Conservation (phyloP, 2,888 invertebrate genomes). For the Bibio marci region DNA sequence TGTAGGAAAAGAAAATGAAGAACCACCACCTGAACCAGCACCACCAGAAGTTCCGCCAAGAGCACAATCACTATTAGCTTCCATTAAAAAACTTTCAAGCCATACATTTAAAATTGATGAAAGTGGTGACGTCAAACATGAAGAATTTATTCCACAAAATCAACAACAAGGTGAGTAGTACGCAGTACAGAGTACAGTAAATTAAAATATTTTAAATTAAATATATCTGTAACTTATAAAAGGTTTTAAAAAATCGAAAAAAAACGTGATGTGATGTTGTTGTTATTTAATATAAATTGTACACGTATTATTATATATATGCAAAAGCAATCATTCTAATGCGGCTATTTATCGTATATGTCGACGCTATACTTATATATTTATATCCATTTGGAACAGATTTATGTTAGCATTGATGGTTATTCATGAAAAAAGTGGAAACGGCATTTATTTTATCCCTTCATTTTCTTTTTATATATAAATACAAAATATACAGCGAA, state of each 20-base stretch:
- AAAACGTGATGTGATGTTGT: too few species aligned
- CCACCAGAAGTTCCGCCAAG: conserved; percentile 77
- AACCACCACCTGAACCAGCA: conserved; percentile 71
- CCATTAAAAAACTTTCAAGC: conserved; percentile 27
- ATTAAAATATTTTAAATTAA: neutral
- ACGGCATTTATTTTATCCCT: too few species aligned
- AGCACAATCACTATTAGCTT: conserved; percentile 55
- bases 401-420: too few species aligned
- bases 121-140: conserved; percentile 28
- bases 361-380: conserved; percentile 1
- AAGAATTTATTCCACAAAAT: conserved; percentile 28
- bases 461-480: too few species aligned
- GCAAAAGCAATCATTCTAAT: conserved; percentile 6
- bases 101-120: conserved; percentile 29
- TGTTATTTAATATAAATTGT: too few species aligned
- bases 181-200: too few species aligned
- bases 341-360: conserved; percentile 6
- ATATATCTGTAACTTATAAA: neutral
- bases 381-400: too few species aligned
- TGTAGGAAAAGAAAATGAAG: conserved; percentile 17
- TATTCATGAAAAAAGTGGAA: too few species aligned
- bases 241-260: too few species aligned
- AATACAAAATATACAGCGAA: too few species aligned
- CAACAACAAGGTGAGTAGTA: conserved; percentile 19
- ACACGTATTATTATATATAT: too few species aligned